phyloP scores from a whole-genome alignment of 2,888 invertebrate genomes.

The Phaonia tiefii region DNA sequence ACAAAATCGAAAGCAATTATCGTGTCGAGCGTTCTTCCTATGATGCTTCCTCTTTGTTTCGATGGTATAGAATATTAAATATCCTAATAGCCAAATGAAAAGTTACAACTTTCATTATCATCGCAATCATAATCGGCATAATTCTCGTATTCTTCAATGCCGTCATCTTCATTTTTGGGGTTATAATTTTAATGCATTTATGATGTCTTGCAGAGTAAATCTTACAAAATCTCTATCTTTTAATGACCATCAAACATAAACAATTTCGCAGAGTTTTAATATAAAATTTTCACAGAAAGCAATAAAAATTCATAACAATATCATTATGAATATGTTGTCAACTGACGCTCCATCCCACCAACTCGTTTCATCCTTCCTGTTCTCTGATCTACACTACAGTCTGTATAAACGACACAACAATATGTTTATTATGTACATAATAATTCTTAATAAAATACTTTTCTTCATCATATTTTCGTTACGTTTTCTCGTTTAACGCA shows the following conservation, averaged over 20 bases:
- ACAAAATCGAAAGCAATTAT: no score
- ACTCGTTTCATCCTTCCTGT: no score
- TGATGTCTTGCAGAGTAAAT: constrained; percentile 53
- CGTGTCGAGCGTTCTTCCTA: no score
- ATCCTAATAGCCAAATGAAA: no score
- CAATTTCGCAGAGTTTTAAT: constrained; percentile 60
- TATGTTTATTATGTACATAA: constrained; percentile 64
- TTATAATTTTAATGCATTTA: constrained; percentile 54
- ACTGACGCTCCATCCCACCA: constrained; percentile 6
- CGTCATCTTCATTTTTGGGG: not conserved
- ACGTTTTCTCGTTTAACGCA: constrained; percentile 24
- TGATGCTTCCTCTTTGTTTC: no score
- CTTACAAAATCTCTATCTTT: constrained; percentile 59
- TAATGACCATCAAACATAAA: constrained; percentile 62
- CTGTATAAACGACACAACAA: constrained; percentile 59
- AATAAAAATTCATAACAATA: constrained; percentile 67
- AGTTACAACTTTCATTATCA: not conserved
- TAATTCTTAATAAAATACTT: constrained; percentile 57
- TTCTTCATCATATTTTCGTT: constrained; percentile 23
- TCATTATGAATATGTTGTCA: constrained; percentile 64
- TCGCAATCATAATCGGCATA: not conserved
- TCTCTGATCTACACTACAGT: not conserved
- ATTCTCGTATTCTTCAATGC: constrained; percentile 18
- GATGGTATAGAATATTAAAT: no score
- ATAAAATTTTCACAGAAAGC: constrained; percentile 55